These are phyloP conservation scores for Perca schrenkii DNA, from an alignment of 2,113 vertebrate species.

Conservation along the genomic window DNA sequence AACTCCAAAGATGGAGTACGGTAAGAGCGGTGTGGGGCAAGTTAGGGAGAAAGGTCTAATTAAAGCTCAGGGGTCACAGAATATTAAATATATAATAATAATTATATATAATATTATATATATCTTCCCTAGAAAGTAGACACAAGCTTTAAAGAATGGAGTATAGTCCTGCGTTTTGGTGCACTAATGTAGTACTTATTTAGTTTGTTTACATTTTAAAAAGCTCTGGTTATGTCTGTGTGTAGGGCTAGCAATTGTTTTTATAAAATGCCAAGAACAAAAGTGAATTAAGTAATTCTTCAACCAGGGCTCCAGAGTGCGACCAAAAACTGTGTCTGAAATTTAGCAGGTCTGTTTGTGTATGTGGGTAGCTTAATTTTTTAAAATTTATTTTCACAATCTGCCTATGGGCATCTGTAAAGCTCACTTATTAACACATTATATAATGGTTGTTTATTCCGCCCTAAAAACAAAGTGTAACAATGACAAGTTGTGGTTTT, in stretches of 20 bases:
- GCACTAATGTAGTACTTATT: neutral
- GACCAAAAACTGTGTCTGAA: no score
- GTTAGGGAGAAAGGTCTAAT: neutral
- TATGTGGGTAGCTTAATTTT: no score
- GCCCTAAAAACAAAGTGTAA: neutral
- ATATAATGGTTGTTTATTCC: no score
- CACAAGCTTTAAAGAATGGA: neutral
- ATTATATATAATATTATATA: no score
- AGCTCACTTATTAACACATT: neutral
- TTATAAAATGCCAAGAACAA: neutral
- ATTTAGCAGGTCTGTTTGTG: no score
- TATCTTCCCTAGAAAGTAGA: neutral
- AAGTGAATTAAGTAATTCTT: neutral
- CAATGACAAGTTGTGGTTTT: neutral
- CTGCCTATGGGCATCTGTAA: neutral
- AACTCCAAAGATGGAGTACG: conserved; percentile 89
- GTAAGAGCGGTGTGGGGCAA: conserved; percentile 76
- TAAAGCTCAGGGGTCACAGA: neutral
- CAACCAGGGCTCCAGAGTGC: no score
- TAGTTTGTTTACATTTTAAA: neutral
- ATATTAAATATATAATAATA: no score
- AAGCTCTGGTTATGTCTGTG: neutral
- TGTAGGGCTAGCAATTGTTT: neutral
- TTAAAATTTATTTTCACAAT: no score
- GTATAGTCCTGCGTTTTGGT: neutral